Evolutionary conservation across 30 jellyfish, hydroid and myxozoan species (phyloP).

Genomic region (Nemopilema nomurai): DNA sequence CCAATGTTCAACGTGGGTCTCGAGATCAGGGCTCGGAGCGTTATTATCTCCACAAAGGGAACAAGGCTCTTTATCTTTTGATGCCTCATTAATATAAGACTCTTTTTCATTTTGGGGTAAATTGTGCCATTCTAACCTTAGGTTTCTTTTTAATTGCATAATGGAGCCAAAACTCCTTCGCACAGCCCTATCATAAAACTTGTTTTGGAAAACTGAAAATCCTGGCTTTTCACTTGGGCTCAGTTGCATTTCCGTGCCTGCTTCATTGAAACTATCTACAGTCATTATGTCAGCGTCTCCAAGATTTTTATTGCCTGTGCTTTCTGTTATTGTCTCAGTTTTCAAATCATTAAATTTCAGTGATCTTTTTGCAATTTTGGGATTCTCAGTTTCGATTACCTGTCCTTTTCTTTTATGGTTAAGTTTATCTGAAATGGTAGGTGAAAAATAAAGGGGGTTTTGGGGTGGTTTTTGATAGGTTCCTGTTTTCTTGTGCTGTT

Average conservation of each 20-base stretch:
- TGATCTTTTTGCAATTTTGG: neutral
- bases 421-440: neutral
- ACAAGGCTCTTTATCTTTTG: neutral
- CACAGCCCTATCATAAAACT: neutral
- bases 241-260: neutral
- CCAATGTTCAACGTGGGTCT: neutral
- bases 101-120: neutral
- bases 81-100: neutral
- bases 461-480: neutral
- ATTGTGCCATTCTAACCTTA: conserved; percentile 3
- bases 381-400: neutral
- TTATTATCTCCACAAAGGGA: neutral
- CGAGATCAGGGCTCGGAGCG: neutral
- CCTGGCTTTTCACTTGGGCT: conserved; percentile 13
- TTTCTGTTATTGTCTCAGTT: neutral
- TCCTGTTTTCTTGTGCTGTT: neutral
- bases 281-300: neutral
- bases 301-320: neutral
- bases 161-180: conserved; percentile 8
- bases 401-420: neutral
- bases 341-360: neutral
- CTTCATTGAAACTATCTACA: neutral
- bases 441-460: neutral
- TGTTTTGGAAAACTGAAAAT: neutral
- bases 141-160: neutral